Conservation (phyloP, 2,888 invertebrate genomes). For the Agrotis ipsilon region DNA sequence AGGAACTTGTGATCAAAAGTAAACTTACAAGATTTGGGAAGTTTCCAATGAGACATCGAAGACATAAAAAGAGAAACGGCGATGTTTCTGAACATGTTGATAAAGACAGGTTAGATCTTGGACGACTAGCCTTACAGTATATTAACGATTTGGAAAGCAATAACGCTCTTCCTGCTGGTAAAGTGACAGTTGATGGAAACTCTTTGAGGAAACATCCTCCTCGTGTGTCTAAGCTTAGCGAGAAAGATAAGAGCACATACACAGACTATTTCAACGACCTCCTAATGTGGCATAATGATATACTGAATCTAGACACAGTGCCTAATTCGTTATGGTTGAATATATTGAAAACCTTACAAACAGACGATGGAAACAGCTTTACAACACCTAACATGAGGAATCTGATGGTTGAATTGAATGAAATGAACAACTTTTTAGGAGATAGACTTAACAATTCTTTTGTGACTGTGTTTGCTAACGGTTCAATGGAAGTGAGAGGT, state of each 20-base stretch:
- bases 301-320: conserved; percentile 68
- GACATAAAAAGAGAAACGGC: not conserved
- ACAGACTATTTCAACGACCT: conserved; percentile 75
- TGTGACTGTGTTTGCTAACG: not conserved
- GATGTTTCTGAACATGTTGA: not conserved
- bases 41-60: conserved; percentile 27
- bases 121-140: not conserved
- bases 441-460: not conserved
- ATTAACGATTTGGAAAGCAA: not conserved
- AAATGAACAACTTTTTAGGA: conserved; percentile 38
- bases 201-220: not conserved
- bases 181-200: not conserved
- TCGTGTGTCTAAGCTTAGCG: fast-evolving
- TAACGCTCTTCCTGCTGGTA: not conserved
- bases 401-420: conserved; percentile 61
- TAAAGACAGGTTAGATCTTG: not conserved
- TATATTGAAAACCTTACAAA: conserved; percentile 56
- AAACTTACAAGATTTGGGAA: conserved; percentile 47
- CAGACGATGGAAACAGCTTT: conserved; percentile 12
- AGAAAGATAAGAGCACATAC: conserved; percentile 4
- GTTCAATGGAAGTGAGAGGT: not conserved
- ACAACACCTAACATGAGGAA: conserved; percentile 58
- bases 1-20: conserved; percentile 23
- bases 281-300: conserved; percentile 75
- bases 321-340: conserved; percentile 61